These are phyloP conservation scores for Agonopterix subpropinquella DNA, from an alignment of 2,888 invertebrate genomes.

Conservation along the genomic window DNA sequence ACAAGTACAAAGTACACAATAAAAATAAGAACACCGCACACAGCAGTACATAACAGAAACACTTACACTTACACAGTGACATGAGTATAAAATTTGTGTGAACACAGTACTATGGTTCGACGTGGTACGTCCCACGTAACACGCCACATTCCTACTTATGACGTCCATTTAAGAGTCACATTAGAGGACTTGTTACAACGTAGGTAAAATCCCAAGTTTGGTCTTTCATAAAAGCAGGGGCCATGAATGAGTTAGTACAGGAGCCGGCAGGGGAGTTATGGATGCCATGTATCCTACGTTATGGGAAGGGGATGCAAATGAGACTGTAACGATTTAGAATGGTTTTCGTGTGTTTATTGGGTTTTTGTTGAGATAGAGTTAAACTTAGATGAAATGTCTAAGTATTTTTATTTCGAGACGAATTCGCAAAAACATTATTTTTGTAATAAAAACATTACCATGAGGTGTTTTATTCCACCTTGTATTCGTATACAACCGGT, in stretches of 20 bases:
- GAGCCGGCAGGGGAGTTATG: not conserved
- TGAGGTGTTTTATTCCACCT: no score
- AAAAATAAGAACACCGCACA: not conserved
- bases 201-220: slow-evolving; percentile 1
- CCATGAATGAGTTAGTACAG: slow-evolving; percentile 9
- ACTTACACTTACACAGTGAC: not conserved
- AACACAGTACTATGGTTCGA: not conserved
- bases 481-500: no score
- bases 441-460: no score
- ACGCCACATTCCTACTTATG: no score
- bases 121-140: no score
- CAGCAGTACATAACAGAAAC: not conserved
- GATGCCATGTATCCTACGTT: not conserved
- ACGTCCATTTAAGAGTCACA: no score
- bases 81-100: slow-evolving; percentile 2
- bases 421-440: no score
- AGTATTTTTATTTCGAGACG: no score
- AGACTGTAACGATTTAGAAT: not conserved
- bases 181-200: no score
- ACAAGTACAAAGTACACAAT: slow-evolving; percentile 1
- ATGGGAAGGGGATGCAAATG: not conserved
- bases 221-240: slow-evolving; percentile 6
- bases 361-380: not conserved
- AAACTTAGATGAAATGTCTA: no score
- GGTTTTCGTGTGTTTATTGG: not conserved